A percentile compares a stretch with the other conserved stretches of the same genome.
phyloP scores from a whole-genome alignment of 2,797 vertebrate species.

The Cuniculus paca region DNA sequence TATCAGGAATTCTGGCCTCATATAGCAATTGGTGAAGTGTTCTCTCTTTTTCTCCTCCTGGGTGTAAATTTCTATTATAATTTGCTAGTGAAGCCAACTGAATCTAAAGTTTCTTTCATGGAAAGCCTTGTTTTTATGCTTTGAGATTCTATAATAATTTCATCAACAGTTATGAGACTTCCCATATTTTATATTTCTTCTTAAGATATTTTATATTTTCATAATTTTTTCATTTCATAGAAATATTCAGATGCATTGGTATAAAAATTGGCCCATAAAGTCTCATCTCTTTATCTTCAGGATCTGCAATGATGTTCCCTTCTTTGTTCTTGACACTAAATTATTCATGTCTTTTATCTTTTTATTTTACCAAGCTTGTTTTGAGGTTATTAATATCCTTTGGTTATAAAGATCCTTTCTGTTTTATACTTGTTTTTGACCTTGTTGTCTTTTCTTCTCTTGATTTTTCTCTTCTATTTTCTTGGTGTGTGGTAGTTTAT shows the following conservation, averaged over 20 bases:
- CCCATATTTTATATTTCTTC: constrained; percentile 25
- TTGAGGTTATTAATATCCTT: background rate
- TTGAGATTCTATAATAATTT: constrained; percentile 12
- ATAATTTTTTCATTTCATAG: background rate
- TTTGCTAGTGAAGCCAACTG: constrained; percentile 15
- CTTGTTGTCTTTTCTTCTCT: background rate
- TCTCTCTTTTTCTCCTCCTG: background rate
- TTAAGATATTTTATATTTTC: background rate
- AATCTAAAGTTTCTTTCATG: constrained; percentile 39
- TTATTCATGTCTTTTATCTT: background rate
- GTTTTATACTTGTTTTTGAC: background rate
- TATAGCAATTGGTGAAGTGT: background rate
- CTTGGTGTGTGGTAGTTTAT: background rate
- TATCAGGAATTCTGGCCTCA: background rate
- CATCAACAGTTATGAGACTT: background rate
- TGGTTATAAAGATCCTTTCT: background rate
- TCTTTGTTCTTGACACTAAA: background rate
- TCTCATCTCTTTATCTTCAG: background rate
- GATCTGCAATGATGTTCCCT: background rate
- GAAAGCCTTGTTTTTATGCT: constrained; percentile 30
- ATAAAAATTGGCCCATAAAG: background rate
- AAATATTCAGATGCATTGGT: background rate
- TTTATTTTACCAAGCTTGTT: background rate
- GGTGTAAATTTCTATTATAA: constrained; percentile 33
- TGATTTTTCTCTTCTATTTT: background rate